Conservation (phyloP, 2,888 invertebrate genomes). For the Plagodis pulveraria region DNA sequence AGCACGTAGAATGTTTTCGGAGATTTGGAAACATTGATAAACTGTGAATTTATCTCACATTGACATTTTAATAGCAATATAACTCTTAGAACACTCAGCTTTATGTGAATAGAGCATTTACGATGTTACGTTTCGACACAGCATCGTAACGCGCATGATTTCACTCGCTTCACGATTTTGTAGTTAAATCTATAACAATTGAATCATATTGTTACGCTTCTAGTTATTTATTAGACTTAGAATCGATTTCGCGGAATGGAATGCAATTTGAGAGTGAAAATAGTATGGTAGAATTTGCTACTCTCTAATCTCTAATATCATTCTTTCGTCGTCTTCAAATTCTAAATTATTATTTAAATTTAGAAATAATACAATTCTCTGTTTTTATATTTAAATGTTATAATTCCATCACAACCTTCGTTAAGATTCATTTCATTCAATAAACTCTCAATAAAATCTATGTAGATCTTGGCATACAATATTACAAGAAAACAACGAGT, state of each 20-base stretch:
- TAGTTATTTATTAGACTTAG: conserved; percentile 8
- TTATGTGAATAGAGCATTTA: conserved; percentile 26
- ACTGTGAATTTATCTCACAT: conserved; percentile 3
- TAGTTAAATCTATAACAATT: conserved; percentile 9
- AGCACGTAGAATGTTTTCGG: too few species aligned
- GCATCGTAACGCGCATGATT: conserved; percentile 25
- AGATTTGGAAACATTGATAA: not conserved
- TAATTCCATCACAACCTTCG: too few species aligned
- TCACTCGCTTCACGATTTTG: conserved; percentile 16
- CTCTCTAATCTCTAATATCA: not conserved
- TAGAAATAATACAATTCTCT: too few species aligned
- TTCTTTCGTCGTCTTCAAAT: not conserved
- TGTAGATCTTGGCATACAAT: too few species aligned
- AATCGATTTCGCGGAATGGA: conserved; percentile 14
- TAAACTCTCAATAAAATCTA: too few species aligned
- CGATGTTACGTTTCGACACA: conserved; percentile 28
- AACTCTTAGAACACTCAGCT: conserved; percentile 19
- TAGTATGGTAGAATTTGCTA: not conserved
- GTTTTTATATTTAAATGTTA: too few species aligned
- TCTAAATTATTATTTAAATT: not conserved
- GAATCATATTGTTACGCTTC: conserved; percentile 11
- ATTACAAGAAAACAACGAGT: too few species aligned
- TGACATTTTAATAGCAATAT: conserved; percentile 16
- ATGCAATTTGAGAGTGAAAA: not conserved
- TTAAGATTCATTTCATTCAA: too few species aligned